Base-by-base conservation (phyloP, 1,140 invertebrate species). In the Tetranychus urticae region DNA sequence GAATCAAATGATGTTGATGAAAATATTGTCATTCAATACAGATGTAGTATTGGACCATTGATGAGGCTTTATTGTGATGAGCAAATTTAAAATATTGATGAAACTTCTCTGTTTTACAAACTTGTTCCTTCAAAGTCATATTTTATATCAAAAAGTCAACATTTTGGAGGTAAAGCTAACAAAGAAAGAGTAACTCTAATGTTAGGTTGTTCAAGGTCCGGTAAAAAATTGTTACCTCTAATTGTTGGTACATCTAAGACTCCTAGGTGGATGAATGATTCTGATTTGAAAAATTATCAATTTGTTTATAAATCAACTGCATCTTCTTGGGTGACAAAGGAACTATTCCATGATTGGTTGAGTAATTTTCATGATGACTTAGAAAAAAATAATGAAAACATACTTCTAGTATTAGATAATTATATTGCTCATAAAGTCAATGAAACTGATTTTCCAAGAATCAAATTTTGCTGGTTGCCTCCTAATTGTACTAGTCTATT, bases 51-150 rank as follows among this genome's bases (percentile, higher is more conserved):
- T n/a, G 4, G 5, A 50, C 48, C 48, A n/a, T n/a, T 50, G 5
- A 14, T 50, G 13, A 14, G 23, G 5, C 14, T n/a, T 50, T 50
- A 50, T 50, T n/a, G 23, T 50, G 14, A 50, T n/a, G 48, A 50
- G 6, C 48, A n/a, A 31, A 68, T 75, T 57, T 77, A 70, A 67
- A 77, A 76, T 66, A 69, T 69, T 23, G 72, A 76, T 66, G 73
- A 77, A 68, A 75, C 71, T 42, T 71, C 70, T 12, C 66, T 77
- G 3, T 75, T 76, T 71, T 75, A 68, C 64, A 71, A 71, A 64
- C 69, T 68, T 60, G 61, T 74, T 59, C 71, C 74, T 46, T 69
- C 74, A 56, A 69, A 70, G 68, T 73, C 72, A 8, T 64, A 72
- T 37, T 64, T 63, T 45, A 71, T 71, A 12, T 50, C 48, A 14